phyloP scores from a whole-genome alignment of 2,888 invertebrate species.

The Drepana falcataria region DNA sequence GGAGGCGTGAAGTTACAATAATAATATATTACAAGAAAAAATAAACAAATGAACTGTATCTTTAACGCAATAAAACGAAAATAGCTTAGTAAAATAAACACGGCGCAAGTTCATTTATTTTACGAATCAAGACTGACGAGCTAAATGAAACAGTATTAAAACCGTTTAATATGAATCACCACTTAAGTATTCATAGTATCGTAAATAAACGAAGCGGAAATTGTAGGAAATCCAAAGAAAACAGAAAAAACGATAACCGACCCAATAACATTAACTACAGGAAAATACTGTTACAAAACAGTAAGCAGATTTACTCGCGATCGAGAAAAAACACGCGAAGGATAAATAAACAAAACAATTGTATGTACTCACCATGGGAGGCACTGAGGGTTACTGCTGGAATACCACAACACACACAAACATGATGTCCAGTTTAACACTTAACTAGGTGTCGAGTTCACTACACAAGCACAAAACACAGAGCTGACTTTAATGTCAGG shows the following conservation, averaged over 20 bases:
- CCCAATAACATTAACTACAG: slow-evolving; percentile 5
- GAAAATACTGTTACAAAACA: slow-evolving; percentile 3
- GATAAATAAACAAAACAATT: slow-evolving; percentile 6
- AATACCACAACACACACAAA: slow-evolving; percentile 20
- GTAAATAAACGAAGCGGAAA: slow-evolving; percentile 1
- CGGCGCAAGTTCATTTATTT: background rate
- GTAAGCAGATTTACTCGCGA: slow-evolving; percentile 6
- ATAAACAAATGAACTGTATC: too few species aligned
- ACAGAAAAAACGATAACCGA: slow-evolving; percentile 3
- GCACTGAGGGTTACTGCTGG: slow-evolving; percentile 20
- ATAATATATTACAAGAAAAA: too few species aligned
- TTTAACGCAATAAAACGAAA: too few species aligned
- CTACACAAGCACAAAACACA: slow-evolving; percentile 21
- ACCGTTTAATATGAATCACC: background rate
- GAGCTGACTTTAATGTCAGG: slow-evolving; percentile 17
- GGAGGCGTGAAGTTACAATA: too few species aligned
- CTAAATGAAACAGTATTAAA: background rate
- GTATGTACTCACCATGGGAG: slow-evolving; percentile 27
- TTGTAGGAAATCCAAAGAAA: background rate
- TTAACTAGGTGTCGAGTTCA: slow-evolving; percentile 18
- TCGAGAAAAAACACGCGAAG: slow-evolving; percentile 1
- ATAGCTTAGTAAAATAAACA: background rate
- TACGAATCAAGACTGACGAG: background rate
- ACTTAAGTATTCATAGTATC: background rate
- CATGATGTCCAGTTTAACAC: slow-evolving; percentile 9